Base-by-base conservation (phyloP, 2,113 vertebrate species). In the Corythornis madagascariensis region DNA sequence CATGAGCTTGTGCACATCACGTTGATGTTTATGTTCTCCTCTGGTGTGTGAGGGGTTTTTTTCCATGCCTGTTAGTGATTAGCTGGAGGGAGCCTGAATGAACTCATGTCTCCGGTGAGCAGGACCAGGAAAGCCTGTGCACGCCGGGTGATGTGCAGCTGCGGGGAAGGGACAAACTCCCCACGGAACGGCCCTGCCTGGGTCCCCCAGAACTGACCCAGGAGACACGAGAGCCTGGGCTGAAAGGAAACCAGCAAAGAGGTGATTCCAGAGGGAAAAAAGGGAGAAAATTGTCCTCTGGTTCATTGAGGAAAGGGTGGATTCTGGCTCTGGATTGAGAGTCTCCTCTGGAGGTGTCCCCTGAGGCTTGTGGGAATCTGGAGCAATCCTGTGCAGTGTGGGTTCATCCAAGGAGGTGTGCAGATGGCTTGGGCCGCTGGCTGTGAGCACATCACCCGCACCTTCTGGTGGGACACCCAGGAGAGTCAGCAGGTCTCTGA, bases 21-120 rank as follows among this genome's bases (percentile, higher is more conserved):
- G 45, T 47, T n/a, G 86, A 53, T 96, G 96, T 96, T 96, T 96
- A 95, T 95, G 87, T 93, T 96, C 95, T 96, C 78, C 89, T 92
- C 84, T 64, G 94, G 81, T 80, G 93, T 82, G 88, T 94, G 95
- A 95, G 93, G 92, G 63, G 9, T 77, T 95, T 96, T 96, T 96
- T 95, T 96, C 95, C 92, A 87, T 92, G 92, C 75, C 89, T 92
- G 92, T 38, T 74, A 92, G 78, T 92, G 92, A 95, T 94, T 95
- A 96, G 73, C 12, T 0, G 3, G 75, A 86, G 78, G 72, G 92
- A 95, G 95, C 71, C 75, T 76, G 87, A 60, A 89, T 96, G 93
- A 96, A 96, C 90, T 96, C 96, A 93, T 94, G 93, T 96, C 95
- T 96, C 92, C 86, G 42, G 80, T 55, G 89, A 95, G 83, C 6